phyloP scores from a whole-genome alignment of 2,888 invertebrate genomes.

The Odontocerum albicorne region DNA sequence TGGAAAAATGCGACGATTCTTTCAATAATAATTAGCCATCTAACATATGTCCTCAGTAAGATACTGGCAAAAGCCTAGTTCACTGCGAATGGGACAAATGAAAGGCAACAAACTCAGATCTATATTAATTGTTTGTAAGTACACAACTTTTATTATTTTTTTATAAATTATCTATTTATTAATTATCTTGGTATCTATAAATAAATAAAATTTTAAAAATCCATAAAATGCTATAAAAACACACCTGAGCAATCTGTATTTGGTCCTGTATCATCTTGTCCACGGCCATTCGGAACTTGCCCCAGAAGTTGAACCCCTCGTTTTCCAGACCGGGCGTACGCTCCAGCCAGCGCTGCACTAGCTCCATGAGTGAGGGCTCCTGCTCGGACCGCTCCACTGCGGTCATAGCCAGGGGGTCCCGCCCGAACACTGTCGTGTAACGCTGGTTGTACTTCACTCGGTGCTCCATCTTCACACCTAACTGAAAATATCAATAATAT shows the following conservation, averaged over 20 bases:
- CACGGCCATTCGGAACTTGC: slow-evolving; percentile 79
- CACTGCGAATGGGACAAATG: too few relatives aligned
- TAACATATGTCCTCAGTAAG: too few relatives aligned
- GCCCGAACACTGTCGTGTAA: slow-evolving; percentile 84
- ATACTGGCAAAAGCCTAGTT: too few relatives aligned
- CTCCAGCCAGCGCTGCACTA: slow-evolving; percentile 93
- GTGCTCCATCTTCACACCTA: slow-evolving; percentile 78
- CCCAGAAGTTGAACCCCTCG: slow-evolving; percentile 91
- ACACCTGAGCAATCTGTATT: slow-evolving; percentile 64
- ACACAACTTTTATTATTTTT: too few relatives aligned
- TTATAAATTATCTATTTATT: too few relatives aligned
- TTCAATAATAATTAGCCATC: too few relatives aligned
- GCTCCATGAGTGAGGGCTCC: slow-evolving; percentile 80
- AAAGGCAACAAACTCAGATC: too few relatives aligned
- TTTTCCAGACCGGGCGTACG: slow-evolving; percentile 89
- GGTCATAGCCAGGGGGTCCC: slow-evolving; percentile 64
- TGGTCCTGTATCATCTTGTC: slow-evolving; percentile 71
- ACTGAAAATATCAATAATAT: slow-evolving; percentile 41
- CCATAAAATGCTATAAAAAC: too few relatives aligned
- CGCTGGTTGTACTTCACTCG: slow-evolving; percentile 93
- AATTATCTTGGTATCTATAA: too few relatives aligned
- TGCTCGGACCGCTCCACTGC: slow-evolving; percentile 68
- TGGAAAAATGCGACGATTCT: too few relatives aligned
- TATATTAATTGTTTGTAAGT: too few relatives aligned
- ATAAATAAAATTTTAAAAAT: too few relatives aligned